phyloP scores from a whole-genome alignment of 1,140 invertebrate species.

The Uloborus diversus region DNA sequence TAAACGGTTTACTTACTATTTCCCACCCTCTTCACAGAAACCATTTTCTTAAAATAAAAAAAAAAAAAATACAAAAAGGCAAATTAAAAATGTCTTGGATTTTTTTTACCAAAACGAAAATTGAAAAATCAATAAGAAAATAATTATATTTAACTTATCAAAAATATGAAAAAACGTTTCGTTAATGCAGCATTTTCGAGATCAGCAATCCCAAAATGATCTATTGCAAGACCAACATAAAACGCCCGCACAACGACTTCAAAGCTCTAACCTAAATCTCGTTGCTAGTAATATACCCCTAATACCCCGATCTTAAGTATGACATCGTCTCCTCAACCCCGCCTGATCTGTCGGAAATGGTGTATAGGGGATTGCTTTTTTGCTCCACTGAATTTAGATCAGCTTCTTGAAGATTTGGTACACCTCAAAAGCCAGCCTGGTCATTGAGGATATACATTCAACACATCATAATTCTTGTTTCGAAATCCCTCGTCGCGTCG shows the following conservation, averaged over 20 bases:
- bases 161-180: no score
- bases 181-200: no score
- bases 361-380: constrained; percentile 2
- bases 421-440: neutral
- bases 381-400: neutral
- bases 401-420: neutral
- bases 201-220: no score
- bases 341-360: neutral
- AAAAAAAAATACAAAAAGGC: neutral
- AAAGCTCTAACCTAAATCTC: no score
- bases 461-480: constrained; percentile 17
- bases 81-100: constrained; percentile 7
- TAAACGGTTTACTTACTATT: no score
- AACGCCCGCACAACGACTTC: no score
- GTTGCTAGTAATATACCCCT: no score
- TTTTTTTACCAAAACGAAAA: neutral
- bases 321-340: neutral
- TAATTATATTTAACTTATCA: no score
- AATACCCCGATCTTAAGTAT: no score
- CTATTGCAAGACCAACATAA: no score
- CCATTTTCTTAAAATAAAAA: neutral
- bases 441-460: neutral
- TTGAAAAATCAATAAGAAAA: no score
- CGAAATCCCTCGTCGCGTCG: constrained; percentile 1
- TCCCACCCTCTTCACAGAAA: no score